Conservation (phyloP, 2,797 vertebrate genomes). For the Limosa lapponica region DNA sequence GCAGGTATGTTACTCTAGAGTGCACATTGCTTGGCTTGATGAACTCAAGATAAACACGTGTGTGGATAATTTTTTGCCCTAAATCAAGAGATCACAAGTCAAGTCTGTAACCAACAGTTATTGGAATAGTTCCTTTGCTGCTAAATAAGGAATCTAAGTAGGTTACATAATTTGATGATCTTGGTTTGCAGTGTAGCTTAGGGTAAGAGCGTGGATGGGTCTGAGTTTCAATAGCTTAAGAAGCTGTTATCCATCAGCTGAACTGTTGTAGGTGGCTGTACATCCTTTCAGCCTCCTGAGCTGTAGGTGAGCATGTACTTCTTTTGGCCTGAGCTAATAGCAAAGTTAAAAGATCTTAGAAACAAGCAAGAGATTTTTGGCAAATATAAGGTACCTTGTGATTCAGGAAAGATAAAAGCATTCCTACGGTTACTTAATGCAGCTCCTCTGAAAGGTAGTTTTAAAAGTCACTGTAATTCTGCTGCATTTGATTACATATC, state of each 20-base stretch:
- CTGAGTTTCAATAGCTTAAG: constrained; percentile 8
- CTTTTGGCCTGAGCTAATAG: neutral
- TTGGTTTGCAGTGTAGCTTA: constrained; percentile 34
- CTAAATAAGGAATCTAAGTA: constrained; percentile 41
- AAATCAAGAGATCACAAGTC: neutral
- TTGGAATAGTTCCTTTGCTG: neutral
- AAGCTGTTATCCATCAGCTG: neutral
- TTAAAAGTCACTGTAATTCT: neutral
- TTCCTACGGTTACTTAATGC: neutral
- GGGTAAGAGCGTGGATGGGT: neutral
- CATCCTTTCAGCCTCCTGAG: neutral
- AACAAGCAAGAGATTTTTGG: neutral
- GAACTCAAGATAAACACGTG: accelerated
- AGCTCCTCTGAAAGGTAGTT: neutral
- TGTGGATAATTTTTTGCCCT: neutral
- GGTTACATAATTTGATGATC: constrained; percentile 46
- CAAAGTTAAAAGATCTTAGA: neutral
- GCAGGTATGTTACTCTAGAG: constrained; percentile 80
- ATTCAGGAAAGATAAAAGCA: neutral
- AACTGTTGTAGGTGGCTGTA: neutral
- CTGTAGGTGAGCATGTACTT: accelerated
- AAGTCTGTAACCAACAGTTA: neutral
- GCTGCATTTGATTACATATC: neutral
- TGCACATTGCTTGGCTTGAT: neutral
- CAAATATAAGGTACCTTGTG: neutral